phyloP scores from a whole-genome alignment of 1,140 invertebrate species.

The Drosophila navojoa region DNA sequence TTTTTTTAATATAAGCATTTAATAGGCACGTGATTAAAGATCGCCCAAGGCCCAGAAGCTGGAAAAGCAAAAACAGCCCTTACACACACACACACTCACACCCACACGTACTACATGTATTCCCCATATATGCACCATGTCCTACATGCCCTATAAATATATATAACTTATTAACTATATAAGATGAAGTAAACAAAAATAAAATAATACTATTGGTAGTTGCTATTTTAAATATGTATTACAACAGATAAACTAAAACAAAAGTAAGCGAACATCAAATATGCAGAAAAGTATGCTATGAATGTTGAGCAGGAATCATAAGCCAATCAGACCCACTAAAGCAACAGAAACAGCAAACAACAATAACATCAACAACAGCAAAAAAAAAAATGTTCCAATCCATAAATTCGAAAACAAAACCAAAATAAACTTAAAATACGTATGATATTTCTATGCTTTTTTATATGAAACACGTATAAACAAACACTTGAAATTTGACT shows the following conservation, averaged over 20 bases:
- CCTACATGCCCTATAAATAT: conserved; percentile 70
- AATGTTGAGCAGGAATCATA: conserved; percentile 73
- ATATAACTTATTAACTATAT: conserved; percentile 78
- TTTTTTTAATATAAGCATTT: conserved; percentile 39
- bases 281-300: conserved; percentile 52
- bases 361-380: conserved; percentile 40
- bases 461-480: conserved; percentile 57
- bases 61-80: neutral
- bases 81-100: conserved; percentile 31
- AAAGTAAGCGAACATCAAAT: conserved; percentile 55
- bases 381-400: conserved; percentile 53
- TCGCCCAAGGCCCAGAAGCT: conserved; percentile 35
- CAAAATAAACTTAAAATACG: conserved; percentile 61
- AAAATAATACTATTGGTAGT: conserved; percentile 72
- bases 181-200: conserved; percentile 31
- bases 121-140: conserved; percentile 39
- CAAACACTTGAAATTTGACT: neutral
- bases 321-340: conserved; percentile 51
- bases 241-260: conserved; percentile 57
- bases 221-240: conserved; percentile 82
- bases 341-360: conserved; percentile 34
- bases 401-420: conserved; percentile 47
- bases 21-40: conserved; percentile 27
- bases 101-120: conserved; percentile 17
- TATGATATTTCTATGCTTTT: conserved; percentile 83